Percentiles rank a stretch among this genome's conserved stretches.
Evolutionary conservation across 2,888 invertebrate genomes (phyloP).

Genomic region (Eupithecia centaureata): DNA sequence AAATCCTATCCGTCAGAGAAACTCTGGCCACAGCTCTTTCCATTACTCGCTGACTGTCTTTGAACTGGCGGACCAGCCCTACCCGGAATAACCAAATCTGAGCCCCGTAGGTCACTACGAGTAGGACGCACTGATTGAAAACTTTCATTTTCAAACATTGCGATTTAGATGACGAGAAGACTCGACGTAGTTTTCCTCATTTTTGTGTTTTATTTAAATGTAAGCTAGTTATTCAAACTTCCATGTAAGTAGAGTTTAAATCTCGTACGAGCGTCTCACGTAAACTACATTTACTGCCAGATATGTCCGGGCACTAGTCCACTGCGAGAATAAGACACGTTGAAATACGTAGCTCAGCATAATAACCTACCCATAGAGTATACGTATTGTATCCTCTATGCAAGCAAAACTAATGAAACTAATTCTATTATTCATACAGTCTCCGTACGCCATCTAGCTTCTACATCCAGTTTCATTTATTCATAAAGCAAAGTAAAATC

Average conservation of each 20-base stretch:
- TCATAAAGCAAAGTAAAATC: conserved; percentile 23
- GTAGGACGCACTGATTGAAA: too few species aligned
- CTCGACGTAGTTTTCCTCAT: too few species aligned
- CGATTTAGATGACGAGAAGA: too few species aligned
- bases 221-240: background rate
- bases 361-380: too few species aligned
- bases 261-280: background rate
- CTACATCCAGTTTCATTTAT: conserved; percentile 12
- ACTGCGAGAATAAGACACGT: background rate
- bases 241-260: background rate
- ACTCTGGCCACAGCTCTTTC: too few species aligned
- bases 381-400: background rate
- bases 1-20: too few species aligned
- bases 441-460: background rate
- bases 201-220: background rate
- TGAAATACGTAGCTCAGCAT: background rate
- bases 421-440: conserved; percentile 5
- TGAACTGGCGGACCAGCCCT: too few species aligned
- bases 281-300: background rate
- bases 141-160: too few species aligned
- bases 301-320: background rate
- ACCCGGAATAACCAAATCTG: too few species aligned
- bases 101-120: too few species aligned
- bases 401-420: conserved; percentile 11
- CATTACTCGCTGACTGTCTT: too few species aligned